Base-by-base conservation (phyloP, 2,113 vertebrate genomes). In the Boleophthalmus pectinirostris region DNA sequence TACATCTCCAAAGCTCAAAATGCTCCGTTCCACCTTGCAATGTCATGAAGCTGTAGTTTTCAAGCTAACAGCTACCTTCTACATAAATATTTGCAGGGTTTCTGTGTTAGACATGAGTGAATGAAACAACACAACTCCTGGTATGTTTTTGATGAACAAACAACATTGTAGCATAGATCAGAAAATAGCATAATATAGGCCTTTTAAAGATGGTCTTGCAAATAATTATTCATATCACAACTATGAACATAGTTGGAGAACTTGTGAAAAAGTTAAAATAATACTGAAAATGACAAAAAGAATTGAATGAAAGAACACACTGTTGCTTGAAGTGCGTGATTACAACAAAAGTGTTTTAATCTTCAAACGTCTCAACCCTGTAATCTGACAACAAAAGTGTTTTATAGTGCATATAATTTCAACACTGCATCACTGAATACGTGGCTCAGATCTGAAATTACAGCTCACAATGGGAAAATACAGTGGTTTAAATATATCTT, bases 331-430 rank as follows among this genome's bases (percentile, higher is more conserved):
- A 71, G 21, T 47, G n/a, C 1, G 14, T 75, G 74, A 68, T 69
- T 70, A 29, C 15, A 2, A 23, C 54, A 70, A 72, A 56, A 49
- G 69, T 61, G 73, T 38, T 15, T 18, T 33, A 66, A 20, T 35
- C 12, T 56, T 14, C 2, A 16, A 63, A 51, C 47, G 74, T 64
- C 14, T 20, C 24, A 64, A 66, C 63, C 69, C 74, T 85, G 45
- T 85, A 70, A 85, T 87, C 84, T 57, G 0, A 65, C 51, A 70
- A 46, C 15, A 77, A 47, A 6, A 24, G 43, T 24, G 58, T 35
- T 8, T 12, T 20, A 65, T 57, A 23, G 68, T 43, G 78, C 20
- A 20, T 64, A 21, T 64, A 11, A 38, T 38, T 38, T 64, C 29
- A 38, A n/a, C 33, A 64, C 61, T n/a, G 9, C 20, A 21, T 38